These are phyloP conservation scores for Scylla paramamosain DNA, from an alignment of 1,140 invertebrate genomes.

Conservation along the genomic window DNA sequence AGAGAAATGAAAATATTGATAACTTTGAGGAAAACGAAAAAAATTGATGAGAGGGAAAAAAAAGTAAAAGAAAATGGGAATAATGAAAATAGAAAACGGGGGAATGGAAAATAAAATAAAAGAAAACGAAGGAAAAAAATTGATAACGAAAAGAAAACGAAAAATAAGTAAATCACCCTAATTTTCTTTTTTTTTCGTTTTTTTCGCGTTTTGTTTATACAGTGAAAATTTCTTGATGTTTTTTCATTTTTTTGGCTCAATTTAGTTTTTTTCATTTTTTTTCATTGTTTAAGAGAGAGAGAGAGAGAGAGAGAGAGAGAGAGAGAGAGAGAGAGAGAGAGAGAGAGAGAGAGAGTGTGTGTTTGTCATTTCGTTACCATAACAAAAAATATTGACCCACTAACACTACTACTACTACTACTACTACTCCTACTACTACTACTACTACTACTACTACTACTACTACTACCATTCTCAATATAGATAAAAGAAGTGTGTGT, in stretches of 20 bases:
- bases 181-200: background rate
- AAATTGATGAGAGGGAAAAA: too few species aligned
- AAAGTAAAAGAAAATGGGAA: background rate
- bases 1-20: too few species aligned
- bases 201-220: background rate
- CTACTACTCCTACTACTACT: too few species aligned
- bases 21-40: too few species aligned
- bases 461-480: too few species aligned
- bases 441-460: background rate
- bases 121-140: background rate
- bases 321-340: background rate
- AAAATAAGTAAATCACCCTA: too few species aligned
- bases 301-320: background rate
- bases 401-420: too few species aligned
- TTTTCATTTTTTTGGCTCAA: background rate
- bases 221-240: background rate
- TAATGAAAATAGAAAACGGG: background rate
- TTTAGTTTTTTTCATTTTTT: background rate
- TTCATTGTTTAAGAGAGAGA: background rate
- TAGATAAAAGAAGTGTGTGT: background rate
- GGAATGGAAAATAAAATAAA: background rate
- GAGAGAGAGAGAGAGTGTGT: background rate
- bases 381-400: too few species aligned
- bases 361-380: too few species aligned
- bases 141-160: background rate